phyloP scores from a whole-genome alignment of 2,888 invertebrate species.

The Eulithis prunata region DNA sequence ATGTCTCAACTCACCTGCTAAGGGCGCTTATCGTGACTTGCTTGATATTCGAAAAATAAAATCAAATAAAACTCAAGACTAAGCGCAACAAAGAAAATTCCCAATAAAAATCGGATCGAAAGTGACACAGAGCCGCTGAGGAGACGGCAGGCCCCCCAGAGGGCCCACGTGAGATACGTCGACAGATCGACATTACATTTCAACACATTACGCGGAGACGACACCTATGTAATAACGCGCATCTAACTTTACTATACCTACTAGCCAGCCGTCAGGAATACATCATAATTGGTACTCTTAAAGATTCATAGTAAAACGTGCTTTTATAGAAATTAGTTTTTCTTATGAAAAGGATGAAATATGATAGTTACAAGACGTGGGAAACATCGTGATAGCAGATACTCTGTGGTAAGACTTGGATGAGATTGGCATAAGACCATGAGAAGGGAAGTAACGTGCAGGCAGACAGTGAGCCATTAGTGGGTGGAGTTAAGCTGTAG shows the following conservation, averaged over 20 bases:
- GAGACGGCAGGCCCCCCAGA: conserved; percentile 16
- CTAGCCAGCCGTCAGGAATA: not conserved
- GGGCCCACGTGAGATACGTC: conserved; percentile 22
- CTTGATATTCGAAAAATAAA: too few species aligned
- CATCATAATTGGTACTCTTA: not conserved
- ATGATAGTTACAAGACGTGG: too few species aligned
- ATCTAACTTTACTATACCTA: conserved; percentile 6
- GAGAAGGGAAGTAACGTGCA: too few species aligned
- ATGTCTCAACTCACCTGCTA: not conserved
- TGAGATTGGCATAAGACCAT: too few species aligned
- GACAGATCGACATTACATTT: conserved; percentile 27
- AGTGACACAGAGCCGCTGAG: not conserved
- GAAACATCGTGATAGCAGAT: too few species aligned
- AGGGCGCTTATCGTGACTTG: too few species aligned
- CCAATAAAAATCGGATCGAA: not conserved
- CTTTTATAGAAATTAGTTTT: too few species aligned
- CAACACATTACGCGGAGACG: conserved; percentile 21
- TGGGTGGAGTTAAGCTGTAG: too few species aligned
- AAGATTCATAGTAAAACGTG: not conserved
- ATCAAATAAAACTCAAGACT: too few species aligned
- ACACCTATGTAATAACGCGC: conserved; percentile 17
- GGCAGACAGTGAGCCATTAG: too few species aligned
- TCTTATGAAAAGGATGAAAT: too few species aligned
- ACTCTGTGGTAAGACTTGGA: too few species aligned
- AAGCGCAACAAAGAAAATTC: not conserved